Evolutionary conservation across 2,888 invertebrate species (phyloP), one percentile per base, ranked within the genome.

Genomic region (Alentia gelatinosa): DNA sequence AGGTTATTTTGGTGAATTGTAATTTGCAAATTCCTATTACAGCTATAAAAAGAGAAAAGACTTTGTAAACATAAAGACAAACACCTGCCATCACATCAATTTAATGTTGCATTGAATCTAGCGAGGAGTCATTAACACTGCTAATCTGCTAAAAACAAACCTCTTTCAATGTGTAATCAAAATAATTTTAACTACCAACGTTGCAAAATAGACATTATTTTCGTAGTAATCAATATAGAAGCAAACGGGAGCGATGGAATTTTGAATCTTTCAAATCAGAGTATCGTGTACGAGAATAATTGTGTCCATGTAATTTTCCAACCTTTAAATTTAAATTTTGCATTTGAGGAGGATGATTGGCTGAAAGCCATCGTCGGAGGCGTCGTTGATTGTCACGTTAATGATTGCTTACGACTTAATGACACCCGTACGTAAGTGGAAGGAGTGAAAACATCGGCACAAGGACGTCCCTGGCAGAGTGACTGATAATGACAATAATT

Each of bases 1-100:
- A 68, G 68, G 68, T 68, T 68, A 68, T 68, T 68, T 68, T 26
- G 12, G 68, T 68, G 3, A 30, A 30, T 68, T 26, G 68, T 68
- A 68, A 68, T 68, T 68, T 68, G 68, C 56, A 68, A 68, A 68
- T 68, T 68, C 68, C 68, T 68, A 26, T 68, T 68, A 68, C 68
- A 68, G 68, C 33, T 26, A 26, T 3, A 68, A 68, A 68, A 26
- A 68, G 68, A 26, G 68, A 3, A n/a, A 56, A n/a, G 3, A 19
- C n/a, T 56, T 56, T 56, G 56, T 56, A 56, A 56, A 56, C 56
- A 56, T 56, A n/a, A 56, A 56, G 56, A 56, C 56, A 56, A 56
- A 56, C 56, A 56, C n/a, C 56, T 56, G 56, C 56, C 56, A 56
- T 56, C 23, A 19, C 56, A 56, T 56, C 56, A 56, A 56, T 56